phyloP scores from a whole-genome alignment of 2,888 invertebrate genomes.

The Mantis religiosa region DNA sequence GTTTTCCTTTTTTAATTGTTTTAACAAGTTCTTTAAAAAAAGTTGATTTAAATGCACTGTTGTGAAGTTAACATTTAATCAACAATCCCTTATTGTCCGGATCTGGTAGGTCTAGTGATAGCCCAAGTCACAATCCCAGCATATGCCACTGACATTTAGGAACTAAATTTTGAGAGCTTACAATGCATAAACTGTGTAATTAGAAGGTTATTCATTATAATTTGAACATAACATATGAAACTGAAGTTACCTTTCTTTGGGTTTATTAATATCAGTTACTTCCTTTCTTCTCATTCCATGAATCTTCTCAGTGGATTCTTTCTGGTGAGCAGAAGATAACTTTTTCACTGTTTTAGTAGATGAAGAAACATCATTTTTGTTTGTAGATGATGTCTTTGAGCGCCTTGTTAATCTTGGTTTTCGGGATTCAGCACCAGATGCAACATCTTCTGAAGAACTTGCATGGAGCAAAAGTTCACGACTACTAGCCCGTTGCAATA shows the following conservation, averaged over 20 bases:
- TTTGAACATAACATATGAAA: not conserved
- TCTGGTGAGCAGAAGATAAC: not conserved
- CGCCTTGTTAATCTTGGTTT: conserved; percentile 15
- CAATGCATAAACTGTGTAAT: not conserved
- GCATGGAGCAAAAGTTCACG: conserved; percentile 42
- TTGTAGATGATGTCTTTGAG: not conserved
- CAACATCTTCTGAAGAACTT: conserved; percentile 51
- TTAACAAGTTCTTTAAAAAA: too few relatives aligned
- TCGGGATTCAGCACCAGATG: conserved; percentile 37
- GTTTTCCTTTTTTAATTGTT: too few relatives aligned
- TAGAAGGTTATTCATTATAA: too few relatives aligned
- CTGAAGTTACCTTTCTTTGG: conserved; percentile 6
- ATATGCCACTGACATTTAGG: too few relatives aligned
- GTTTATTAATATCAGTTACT: not conserved
- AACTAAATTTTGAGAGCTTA: not conserved
- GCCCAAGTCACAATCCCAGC: too few relatives aligned
- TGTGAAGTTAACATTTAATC: too few relatives aligned
- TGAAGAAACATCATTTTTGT: conserved; percentile 4
- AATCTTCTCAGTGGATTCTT: not conserved
- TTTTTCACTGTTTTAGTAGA: not conserved
- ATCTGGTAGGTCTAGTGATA: too few relatives aligned
- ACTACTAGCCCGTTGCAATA: conserved; percentile 50
- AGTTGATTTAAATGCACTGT: too few relatives aligned
- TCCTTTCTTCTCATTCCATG: not conserved
- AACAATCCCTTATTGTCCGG: too few relatives aligned